Conservation (phyloP, 1,140 invertebrate species). For the Coenobita brevimanus region DNA sequence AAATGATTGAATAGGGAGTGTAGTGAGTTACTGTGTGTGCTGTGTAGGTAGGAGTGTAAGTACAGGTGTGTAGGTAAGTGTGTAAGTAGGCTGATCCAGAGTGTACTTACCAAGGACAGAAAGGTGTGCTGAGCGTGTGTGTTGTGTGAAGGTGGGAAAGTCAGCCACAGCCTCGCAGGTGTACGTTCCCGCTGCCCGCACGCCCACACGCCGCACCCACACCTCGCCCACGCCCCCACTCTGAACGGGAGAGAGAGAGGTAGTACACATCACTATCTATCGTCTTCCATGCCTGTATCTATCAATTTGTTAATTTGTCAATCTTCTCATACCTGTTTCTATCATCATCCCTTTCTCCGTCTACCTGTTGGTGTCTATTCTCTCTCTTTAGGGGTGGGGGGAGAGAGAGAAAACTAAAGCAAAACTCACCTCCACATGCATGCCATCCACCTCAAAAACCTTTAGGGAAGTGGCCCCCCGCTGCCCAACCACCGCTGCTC, state of each 20-base stretch:
- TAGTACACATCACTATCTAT: too few relatives aligned
- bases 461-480: background rate
- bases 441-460: conserved; percentile 3
- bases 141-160: conserved; percentile 47
- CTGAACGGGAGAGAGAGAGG: background rate
- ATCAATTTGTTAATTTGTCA: too few relatives aligned
- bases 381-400: too few relatives aligned
- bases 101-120: conserved; percentile 41
- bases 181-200: conserved; percentile 31
- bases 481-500: background rate
- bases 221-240: conserved; percentile 26
- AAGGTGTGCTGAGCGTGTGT: conserved; percentile 26
- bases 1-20: too few relatives aligned
- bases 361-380: too few relatives aligned
- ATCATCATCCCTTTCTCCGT: too few relatives aligned
- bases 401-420: too few relatives aligned
- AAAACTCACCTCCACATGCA: conserved; percentile 4
- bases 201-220: conserved; percentile 13
- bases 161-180: conserved; percentile 49
- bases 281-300: too few relatives aligned
- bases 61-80: background rate
- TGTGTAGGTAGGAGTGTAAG: too few relatives aligned
- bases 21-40: too few relatives aligned
- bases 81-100: background rate
- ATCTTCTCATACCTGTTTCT: too few relatives aligned